Evolutionary conservation across 1,140 invertebrate genomes (phyloP).

Genomic region (Drosophila lacteicornis): DNA sequence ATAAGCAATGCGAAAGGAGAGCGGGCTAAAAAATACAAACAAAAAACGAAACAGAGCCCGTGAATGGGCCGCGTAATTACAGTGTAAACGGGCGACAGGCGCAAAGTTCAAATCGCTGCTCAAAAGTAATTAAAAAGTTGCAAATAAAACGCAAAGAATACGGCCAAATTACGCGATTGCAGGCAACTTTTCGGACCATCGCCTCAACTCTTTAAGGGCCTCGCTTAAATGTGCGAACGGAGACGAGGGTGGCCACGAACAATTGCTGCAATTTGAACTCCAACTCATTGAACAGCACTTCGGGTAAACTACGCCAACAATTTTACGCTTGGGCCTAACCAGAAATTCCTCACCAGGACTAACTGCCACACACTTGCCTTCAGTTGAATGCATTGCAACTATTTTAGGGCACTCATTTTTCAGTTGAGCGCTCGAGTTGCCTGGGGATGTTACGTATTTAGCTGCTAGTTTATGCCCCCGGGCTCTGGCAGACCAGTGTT

Average conservation of each 20-base stretch:
- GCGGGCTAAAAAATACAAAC: conserved; percentile 16
- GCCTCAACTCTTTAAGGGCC: conserved; percentile 23
- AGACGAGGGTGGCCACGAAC: conserved; percentile 5
- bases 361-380: conserved; percentile 23
- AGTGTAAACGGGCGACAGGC: conserved; percentile 60
- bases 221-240: conserved; percentile 1
- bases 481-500: conserved; percentile 26
- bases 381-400: conserved; percentile 55
- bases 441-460: conserved; percentile 29
- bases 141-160: conserved; percentile 61
- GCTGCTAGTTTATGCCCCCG: conserved; percentile 51
- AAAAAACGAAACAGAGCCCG: conserved; percentile 46
- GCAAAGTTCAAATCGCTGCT: conserved; percentile 80
- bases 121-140: conserved; percentile 83
- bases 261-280: conserved; percentile 42
- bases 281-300: conserved; percentile 59
- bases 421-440: conserved; percentile 33
- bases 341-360: conserved; percentile 40
- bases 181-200: conserved; percentile 32
- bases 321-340: conserved; percentile 49
- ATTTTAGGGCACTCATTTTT: conserved; percentile 61
- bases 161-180: conserved; percentile 74
- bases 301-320: conserved; percentile 27
- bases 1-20: conserved; percentile 52
- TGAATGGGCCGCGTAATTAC: conserved; percentile 77